Conservation (phyloP, 1,140 invertebrate species). For the Cecropterus lyciades region DNA sequence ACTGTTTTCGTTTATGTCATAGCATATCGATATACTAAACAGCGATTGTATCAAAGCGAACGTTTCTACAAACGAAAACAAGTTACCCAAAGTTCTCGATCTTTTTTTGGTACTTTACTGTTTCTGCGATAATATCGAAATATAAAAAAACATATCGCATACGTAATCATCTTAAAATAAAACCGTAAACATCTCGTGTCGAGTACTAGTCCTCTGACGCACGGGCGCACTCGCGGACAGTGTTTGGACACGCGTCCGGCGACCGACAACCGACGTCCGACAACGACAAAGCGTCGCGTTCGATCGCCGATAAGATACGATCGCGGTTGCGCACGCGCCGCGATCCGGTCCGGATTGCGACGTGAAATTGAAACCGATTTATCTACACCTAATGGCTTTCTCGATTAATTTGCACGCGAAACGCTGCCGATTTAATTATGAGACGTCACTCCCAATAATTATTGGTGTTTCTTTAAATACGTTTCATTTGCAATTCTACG, state of each 20-base stretch:
- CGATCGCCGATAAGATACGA: conserved; percentile 66
- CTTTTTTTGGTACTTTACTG: too few species aligned
- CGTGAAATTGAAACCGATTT: conserved; percentile 65
- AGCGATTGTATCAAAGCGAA: too few species aligned
- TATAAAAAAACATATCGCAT: too few species aligned
- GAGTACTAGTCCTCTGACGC: neutral
- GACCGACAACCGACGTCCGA: conserved; percentile 48
- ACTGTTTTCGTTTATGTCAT: too few species aligned
- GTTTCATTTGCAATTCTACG: conserved; percentile 12
- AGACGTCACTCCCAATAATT: conserved; percentile 12
- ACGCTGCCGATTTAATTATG: conserved; percentile 40
- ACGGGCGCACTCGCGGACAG: conserved; percentile 41
- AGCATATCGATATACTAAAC: neutral
- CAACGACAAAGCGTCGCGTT: conserved; percentile 58
- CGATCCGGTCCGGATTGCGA: conserved; percentile 47
- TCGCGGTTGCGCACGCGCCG: conserved; percentile 61
- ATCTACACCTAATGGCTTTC: conserved; percentile 57
- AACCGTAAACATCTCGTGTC: neutral
- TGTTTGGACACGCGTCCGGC: conserved; percentile 63
- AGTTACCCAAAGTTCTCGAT: too few species aligned
- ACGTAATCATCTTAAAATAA: too few species aligned
- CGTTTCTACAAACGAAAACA: too few species aligned
- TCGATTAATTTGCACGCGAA: conserved; percentile 59
- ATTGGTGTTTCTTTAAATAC: conserved; percentile 12
- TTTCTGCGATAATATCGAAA: too few species aligned